phyloP scores from a whole-genome alignment of 2,113 vertebrate genomes.

The Lampris megalopsis region DNA sequence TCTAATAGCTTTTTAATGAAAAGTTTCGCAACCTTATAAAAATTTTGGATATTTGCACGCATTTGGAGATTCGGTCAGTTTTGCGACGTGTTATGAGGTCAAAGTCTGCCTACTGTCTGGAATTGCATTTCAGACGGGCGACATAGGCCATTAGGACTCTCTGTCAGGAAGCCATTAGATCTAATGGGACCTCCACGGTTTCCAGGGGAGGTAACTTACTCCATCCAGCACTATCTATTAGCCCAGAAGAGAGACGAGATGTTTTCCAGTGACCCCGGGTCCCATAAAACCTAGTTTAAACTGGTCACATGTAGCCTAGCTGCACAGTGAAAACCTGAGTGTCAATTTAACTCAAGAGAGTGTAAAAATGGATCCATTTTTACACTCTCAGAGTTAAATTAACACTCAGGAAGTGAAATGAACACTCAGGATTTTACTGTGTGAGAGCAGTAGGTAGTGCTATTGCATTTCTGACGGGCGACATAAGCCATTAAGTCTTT shows the following conservation, averaged over 20 bases:
- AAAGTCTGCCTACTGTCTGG: background rate
- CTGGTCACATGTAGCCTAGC: too few species aligned
- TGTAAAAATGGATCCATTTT: too few species aligned
- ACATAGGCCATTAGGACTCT: slow-evolving; percentile 10
- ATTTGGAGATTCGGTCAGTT: slow-evolving; percentile 2
- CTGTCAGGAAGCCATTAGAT: slow-evolving; percentile 17
- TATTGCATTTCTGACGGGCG: slow-evolving; percentile 24
- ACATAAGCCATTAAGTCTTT: slow-evolving; percentile 9
- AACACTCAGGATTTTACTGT: too few species aligned
- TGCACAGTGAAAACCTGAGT: too few species aligned
- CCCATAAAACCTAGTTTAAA: background rate
- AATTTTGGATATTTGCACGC: slow-evolving; percentile 15
- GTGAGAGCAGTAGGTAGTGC: too few species aligned
- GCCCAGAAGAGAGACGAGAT: background rate
- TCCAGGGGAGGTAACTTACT: slow-evolving; percentile 1
- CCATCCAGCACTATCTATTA: background rate
- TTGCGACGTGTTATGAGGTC: slow-evolving; percentile 5
- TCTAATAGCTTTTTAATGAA: background rate
- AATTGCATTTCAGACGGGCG: slow-evolving; percentile 27
- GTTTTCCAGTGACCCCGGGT: background rate
- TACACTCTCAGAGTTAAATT: too few species aligned
- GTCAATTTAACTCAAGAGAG: too few species aligned
- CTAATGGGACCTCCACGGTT: slow-evolving; percentile 4
- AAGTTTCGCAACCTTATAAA: background rate
- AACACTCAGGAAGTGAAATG: too few species aligned